Percentiles rank a stretch among this genome's conserved stretches.
phyloP scores from a whole-genome alignment of 23 tunicate species.

The Ciona savignyi region DNA sequence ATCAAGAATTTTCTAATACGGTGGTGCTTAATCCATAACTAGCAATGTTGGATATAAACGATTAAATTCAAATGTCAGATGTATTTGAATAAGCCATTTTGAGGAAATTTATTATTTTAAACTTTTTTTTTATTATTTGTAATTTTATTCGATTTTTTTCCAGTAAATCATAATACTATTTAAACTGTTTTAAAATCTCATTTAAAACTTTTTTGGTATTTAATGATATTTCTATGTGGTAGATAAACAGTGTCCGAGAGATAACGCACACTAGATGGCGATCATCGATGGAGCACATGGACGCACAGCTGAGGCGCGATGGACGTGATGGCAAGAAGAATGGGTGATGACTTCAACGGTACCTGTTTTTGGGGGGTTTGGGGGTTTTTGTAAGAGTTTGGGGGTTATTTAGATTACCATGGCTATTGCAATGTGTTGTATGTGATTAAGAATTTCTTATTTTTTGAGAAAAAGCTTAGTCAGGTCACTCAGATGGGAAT shows the following conservation, averaged over 20 bases:
- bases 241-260: slow-evolving; percentile 23
- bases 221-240: neutral
- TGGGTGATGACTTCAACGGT: slow-evolving; percentile 51
- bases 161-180: too few relatives aligned
- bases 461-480: too few relatives aligned
- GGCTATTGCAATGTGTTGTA: too few relatives aligned
- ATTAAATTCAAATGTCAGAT: neutral
- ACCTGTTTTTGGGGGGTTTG: slow-evolving; percentile 15
- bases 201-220: neutral
- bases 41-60: neutral
- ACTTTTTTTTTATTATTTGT: neutral
- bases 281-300: slow-evolving; percentile 68
- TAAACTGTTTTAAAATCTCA: neutral
- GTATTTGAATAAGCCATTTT: neutral
- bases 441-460: too few relatives aligned
- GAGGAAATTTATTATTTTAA: neutral
- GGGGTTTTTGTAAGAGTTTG: neutral
- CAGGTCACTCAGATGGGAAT: too few relatives aligned
- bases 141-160: neutral
- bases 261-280: slow-evolving; percentile 38
- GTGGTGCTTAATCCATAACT: too few relatives aligned
- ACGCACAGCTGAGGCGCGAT: too few relatives aligned
- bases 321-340: slow-evolving; percentile 28
- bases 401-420: too few relatives aligned
- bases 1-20: too few relatives aligned